These are phyloP conservation scores for Oxygymnocypris stewartii DNA, from an alignment of 2,113 vertebrate species.

Conservation along the genomic window DNA sequence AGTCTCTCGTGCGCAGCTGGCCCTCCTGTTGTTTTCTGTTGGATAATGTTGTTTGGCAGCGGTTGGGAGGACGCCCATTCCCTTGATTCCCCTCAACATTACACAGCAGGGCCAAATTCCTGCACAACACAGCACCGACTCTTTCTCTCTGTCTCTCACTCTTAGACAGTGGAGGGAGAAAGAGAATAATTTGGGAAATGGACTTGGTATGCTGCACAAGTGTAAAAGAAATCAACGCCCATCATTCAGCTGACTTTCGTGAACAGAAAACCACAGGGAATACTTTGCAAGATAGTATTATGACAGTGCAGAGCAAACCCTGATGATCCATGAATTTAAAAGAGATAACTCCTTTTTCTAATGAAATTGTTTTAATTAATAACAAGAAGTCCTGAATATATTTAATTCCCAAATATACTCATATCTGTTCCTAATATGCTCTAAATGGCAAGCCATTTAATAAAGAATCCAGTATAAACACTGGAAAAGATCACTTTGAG, in stretches of 20 bases:
- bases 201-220: constrained; percentile 21
- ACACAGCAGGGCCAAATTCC: constrained; percentile 55
- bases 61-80: constrained; percentile 63
- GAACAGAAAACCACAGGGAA: background rate
- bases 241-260: background rate
- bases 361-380: no score
- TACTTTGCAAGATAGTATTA: background rate
- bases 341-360: background rate
- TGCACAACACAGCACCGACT: constrained; percentile 1
- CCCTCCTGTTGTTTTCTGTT: constrained; percentile 68
- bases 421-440: no score
- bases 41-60: constrained; percentile 75
- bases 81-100: constrained; percentile 47
- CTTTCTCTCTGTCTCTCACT: constrained; percentile 29
- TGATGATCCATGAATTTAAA: background rate
- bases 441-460: background rate
- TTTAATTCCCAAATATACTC: background rate
- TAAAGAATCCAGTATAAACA: background rate
- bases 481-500: background rate
- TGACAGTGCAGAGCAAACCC: background rate
- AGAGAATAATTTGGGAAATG: background rate
- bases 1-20: constrained; percentile 64
- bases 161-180: constrained; percentile 26
- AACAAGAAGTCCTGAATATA: background rate
- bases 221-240: constrained; percentile 17